Percentiles rank a stretch among this genome's conserved stretches.
Conservation (phyloP, 1,140 invertebrate species). For the Calliphora vicina region DNA sequence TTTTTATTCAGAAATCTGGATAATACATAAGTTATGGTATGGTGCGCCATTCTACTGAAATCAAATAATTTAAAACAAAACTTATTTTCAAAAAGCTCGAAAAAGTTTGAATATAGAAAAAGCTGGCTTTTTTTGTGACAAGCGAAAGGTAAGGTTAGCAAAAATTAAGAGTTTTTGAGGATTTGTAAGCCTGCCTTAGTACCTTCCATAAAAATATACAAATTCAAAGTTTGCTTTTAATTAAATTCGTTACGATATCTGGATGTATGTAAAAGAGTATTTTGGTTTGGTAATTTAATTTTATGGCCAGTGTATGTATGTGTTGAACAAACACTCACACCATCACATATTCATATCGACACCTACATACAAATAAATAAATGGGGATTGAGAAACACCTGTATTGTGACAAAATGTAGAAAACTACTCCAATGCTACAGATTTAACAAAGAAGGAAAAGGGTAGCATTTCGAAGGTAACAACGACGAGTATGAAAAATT, state of each 20-base stretch:
- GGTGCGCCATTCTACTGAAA: too few species aligned
- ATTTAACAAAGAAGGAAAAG: background rate
- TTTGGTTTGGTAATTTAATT: constrained; percentile 5
- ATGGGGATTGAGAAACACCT: background rate
- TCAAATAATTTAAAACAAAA: too few species aligned
- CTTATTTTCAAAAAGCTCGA: too few species aligned
- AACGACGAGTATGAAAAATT: background rate
- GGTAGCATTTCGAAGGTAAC: background rate
- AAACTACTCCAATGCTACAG: background rate
- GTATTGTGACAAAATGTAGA: background rate
- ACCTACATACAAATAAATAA: background rate
- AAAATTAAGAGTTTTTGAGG: too few species aligned
- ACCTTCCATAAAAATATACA: background rate
- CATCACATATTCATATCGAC: background rate
- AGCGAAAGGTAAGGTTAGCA: too few species aligned
- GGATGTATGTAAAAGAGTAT: background rate
- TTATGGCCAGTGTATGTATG: background rate
- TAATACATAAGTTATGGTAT: too few species aligned
- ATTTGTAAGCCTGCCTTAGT: too few species aligned
- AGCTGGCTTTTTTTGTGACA: too few species aligned
- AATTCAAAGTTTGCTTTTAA: constrained; percentile 6
- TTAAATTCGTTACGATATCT: background rate
- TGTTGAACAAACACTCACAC: background rate
- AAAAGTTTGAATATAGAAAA: too few species aligned
- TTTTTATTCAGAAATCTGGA: too few species aligned